Base-by-base conservation (phyloP, 2,888 invertebrate species). In the Scotopteryx bipunctaria region DNA sequence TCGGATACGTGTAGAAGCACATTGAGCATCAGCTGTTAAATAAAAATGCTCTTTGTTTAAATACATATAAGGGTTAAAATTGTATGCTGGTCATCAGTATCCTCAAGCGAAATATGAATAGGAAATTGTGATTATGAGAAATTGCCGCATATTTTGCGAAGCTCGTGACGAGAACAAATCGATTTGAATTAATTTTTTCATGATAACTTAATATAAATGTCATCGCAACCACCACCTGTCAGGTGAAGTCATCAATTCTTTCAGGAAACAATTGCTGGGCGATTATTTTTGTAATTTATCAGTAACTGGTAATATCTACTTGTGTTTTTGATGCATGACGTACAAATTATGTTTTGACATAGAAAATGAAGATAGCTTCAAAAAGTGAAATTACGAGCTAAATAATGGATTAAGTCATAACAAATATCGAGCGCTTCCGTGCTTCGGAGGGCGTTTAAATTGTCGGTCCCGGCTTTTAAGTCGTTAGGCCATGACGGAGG, bases 101-200 rank as follows among this genome's bases (percentile, higher is more conserved):
- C 41, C 41, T 15, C 19, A 21, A 48, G 48, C 48, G 29, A 48
- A 23, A 33, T 16, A 27, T 35, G 35, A 48, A 48, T 48, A 41
- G 27, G 29, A 41, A 41, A 48, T 48, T 48, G 40, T 33, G 11
- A 21, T n/a, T 27, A 46, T 51, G 46, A 57, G 52, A 55, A 55
- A 59, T 59, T 2, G n/a, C 27, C 38, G 49, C 9, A 55, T 55
- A 50, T 45, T 55, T 41, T 38, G n/a, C n/a, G 14, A 38, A 14
- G 31, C 38, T n/a, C 11, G 17, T 50, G 57, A 57, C 61, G 51
- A 47, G 51, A 38, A 62, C 49, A 52, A 50, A 62, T 59, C 33
- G 57, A 21, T 40, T 23, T 38, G 46, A 44, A 59, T 59, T 52
- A 56, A 36, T 59, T 52, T 53, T 47, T 38, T 6, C 27, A 25